Base-by-base conservation (phyloP, 2,797 vertebrate species). In the Notoglanidium macrostoma region DNA sequence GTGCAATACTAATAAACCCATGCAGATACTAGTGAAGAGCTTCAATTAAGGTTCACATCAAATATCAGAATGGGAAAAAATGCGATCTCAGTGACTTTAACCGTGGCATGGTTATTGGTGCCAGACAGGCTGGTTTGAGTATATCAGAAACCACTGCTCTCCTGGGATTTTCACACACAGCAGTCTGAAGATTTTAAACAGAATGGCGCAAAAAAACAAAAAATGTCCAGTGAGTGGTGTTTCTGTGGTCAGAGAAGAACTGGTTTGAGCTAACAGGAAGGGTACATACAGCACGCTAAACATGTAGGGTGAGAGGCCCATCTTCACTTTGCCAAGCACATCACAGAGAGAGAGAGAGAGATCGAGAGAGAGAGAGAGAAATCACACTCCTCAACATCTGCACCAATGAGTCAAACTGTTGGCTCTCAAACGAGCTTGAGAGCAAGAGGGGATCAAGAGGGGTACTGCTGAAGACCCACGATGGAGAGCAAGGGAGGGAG, bases 251-350 rank as follows among this genome's bases (percentile, higher is more conserved):
- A 78, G 19, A 19, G 54, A 11, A 79, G 10, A 79, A 49, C 44
- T 49, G 26, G 21, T 49, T 74, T 46, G 11, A 14, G 9, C 21
- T 46, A 40, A 73, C 35, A 72, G 68, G 68, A 72, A 72, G 68
- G 10, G 0, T 72, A 32, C 15, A n/a, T n/a, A n/a, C 91, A 91
- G 91, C 94, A 94, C 93, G 92, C 95, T 93, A 94, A 94, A 94
- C 92, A 93, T 92, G 91, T 91, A 90, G 94, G 93, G 91, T 85
- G 74, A 91, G 91, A 87, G 88, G 87, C 54, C 89, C 88, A 77
- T 90, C 83, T 88, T 92, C 90, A 90, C 90, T 73, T 91, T 92
- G 89, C 93, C 90, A 92, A 84, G 9, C 32, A 79, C 68, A 90
- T 88, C 73, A 94, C 92, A 94, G 91, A 88, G 67, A 73, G 44